phyloP scores from a whole-genome alignment of 2,797 vertebrate species.

The Bothrops alternatus region DNA sequence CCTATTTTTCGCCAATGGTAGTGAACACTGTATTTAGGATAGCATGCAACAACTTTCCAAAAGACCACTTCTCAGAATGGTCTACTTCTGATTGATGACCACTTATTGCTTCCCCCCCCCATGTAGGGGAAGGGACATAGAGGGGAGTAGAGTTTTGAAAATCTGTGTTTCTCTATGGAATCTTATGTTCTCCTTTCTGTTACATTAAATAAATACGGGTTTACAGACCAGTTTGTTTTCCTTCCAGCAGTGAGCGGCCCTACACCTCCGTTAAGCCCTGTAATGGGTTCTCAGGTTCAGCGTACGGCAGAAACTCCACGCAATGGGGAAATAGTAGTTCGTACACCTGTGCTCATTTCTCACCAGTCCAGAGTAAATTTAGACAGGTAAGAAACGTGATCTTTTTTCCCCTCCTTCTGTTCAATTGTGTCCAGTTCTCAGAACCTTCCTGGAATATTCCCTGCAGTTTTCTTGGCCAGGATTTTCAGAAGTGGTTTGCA shows the following conservation, averaged over 20 bases:
- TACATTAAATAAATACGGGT: conserved; percentile 16
- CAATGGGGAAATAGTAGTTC: conserved; percentile 46
- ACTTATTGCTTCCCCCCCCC: too few species aligned
- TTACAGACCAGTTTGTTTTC: background rate
- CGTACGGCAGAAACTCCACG: conserved; percentile 36
- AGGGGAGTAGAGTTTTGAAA: background rate
- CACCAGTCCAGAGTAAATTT: conserved; percentile 60
- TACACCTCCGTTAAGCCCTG: conserved; percentile 35
- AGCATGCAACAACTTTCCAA: background rate
- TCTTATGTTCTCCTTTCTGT: background rate
- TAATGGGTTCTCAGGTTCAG: conserved; percentile 62
- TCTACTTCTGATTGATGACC: background rate
- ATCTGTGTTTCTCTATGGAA: background rate
- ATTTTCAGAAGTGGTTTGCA: background rate
- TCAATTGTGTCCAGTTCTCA: background rate
- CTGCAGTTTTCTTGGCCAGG: background rate
- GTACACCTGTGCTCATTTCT: conserved; percentile 6
- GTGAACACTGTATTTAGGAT: background rate
- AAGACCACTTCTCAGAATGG: background rate
- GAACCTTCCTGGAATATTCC: background rate
- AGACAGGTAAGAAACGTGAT: conserved; percentile 74
- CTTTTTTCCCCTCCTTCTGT: rapidly evolving
- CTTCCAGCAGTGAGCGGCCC: conserved; percentile 31
- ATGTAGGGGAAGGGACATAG: background rate
- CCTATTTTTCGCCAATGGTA: background rate